Evolutionary conservation across 2,888 invertebrate genomes (phyloP), one percentile per base, ranked within the genome.

Genomic region (Hetaerina titia): DNA sequence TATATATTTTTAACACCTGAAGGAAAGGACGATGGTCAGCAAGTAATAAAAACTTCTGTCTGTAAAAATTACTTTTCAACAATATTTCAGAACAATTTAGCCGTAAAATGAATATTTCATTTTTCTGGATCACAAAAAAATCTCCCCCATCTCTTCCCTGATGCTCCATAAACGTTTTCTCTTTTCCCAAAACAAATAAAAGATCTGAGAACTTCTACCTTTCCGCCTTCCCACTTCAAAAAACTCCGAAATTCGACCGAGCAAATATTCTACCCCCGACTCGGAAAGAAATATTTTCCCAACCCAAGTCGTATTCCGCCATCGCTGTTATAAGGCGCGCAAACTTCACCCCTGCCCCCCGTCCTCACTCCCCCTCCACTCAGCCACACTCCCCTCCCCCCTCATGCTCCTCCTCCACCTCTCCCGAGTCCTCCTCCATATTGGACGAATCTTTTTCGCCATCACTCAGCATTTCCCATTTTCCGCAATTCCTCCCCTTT

Each of bases 371-470:
- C 56, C 56, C 19, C 92, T 69, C 69, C 56, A 64, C 15, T 17
- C 69, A 64, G 6, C 81, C 15, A 25, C 15, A 31, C 45, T 22
- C 64, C 31, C 19, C 25, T 45, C 31, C 13, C 19, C 31, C 22
- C 19, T 6, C 19, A 7, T 45, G 22, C 31, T 22, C 31, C 92
- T 13, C 45, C 17, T 19, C 90, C n/a, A 31, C n/a, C n/a, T 89
- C n/a, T n/a, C 6, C 89, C 31, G 58, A n/a, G 11, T n/a, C n/a
- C 58, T 22, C 11, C 58, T 89, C 89, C n/a, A 56, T 89, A 81
- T 81, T 81, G 81, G 81, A 81, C 81, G 81, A 81, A 81, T 81
- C 81, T 81, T 81, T 81, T 81, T 81, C 81, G 31, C 81, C 81
- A 81, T 81, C 81, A 81, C 81, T 81, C 81, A 81, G 81, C 81